Conservation (phyloP, 2,888 invertebrate species). For the Apamea epomidion region DNA sequence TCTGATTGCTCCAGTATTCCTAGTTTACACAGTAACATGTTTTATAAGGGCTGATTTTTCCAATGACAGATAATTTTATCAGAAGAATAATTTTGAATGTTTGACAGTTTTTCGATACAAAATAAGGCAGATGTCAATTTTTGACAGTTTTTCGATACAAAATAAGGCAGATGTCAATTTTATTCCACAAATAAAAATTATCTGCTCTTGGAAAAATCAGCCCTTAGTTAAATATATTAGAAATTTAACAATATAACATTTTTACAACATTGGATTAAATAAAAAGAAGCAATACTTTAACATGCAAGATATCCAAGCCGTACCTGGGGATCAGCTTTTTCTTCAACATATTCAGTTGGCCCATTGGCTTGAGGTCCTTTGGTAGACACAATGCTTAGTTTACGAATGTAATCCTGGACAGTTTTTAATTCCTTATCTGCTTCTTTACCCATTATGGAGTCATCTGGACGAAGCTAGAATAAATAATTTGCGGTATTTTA, state of each 20-base stretch:
- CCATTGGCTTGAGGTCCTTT: constrained; percentile 95
- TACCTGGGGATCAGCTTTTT: constrained; percentile 93
- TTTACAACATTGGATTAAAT: neutral
- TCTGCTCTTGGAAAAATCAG: no score
- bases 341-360: constrained; percentile 91
- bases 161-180: no score
- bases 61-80: no score
- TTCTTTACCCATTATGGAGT: constrained; percentile 94
- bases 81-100: no score
- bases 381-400: constrained; percentile 95
- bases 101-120: no score
- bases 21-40: constrained; percentile 58
- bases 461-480: constrained; percentile 95
- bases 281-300: neutral
- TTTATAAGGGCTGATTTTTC: neutral
- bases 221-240: neutral
- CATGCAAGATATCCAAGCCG: neutral
- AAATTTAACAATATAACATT: neutral
- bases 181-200: no score
- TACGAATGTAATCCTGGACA: constrained; percentile 96
- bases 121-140: no score
- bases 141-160: no score
- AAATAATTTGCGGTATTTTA: neutral
- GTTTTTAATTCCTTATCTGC: constrained; percentile 95
- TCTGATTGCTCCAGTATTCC: constrained; percentile 95